These are phyloP conservation scores for Nyctibius grandis DNA, from an alignment of 2,797 vertebrate species.

Conservation along the genomic window DNA sequence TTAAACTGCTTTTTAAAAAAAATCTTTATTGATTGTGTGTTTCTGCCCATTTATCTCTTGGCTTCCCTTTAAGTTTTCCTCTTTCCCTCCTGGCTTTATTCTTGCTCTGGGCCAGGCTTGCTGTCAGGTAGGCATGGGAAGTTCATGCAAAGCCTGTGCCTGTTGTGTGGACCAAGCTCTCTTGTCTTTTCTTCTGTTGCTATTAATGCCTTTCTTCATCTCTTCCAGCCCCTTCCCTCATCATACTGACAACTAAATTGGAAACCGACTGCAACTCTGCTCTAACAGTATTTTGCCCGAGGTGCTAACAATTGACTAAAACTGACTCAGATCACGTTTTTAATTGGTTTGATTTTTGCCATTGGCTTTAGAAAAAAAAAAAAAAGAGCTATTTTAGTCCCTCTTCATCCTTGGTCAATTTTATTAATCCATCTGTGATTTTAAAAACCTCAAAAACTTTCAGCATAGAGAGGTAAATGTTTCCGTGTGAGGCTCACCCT, in stretches of 20 bases:
- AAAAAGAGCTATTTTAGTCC: background rate
- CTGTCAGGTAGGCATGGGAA: background rate
- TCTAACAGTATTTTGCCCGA: background rate
- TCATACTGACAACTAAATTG: background rate
- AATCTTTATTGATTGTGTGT: background rate
- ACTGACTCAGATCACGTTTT: background rate
- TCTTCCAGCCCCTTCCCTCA: background rate
- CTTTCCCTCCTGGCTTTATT: background rate
- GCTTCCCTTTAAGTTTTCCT: background rate
- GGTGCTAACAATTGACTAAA: background rate
- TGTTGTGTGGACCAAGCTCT: background rate
- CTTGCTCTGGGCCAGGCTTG: background rate
- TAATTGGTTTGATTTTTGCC: conserved; percentile 39
- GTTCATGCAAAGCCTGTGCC: background rate
- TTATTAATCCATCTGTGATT: background rate
- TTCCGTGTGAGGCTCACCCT: background rate
- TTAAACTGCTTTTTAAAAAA: background rate
- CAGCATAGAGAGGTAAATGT: background rate
- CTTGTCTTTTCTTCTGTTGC: background rate
- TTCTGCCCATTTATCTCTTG: background rate
- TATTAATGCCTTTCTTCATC: background rate
- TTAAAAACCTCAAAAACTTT: background rate
- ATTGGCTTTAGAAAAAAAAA: background rate
- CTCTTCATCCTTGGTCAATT: background rate
- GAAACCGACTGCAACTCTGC: background rate